phyloP scores from a whole-genome alignment of 1,140 invertebrate species.

The Sinella curviseta region DNA sequence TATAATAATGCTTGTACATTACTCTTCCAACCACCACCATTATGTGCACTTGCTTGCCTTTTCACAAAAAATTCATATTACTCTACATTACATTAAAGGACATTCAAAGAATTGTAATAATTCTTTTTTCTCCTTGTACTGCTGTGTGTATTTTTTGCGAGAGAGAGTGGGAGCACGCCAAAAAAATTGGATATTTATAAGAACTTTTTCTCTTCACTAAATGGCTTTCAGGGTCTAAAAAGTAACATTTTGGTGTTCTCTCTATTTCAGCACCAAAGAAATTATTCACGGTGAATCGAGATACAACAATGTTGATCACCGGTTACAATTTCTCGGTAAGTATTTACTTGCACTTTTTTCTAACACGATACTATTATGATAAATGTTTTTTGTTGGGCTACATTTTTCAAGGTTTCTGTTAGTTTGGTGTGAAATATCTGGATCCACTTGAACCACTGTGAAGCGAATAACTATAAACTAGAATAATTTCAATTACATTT shows the following conservation, averaged over 20 bases:
- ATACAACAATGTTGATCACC: conserved; percentile 90
- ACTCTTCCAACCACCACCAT: background rate
- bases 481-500: no score
- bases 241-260: background rate
- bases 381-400: no score
- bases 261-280: conserved; percentile 61
- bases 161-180: no score
- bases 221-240: background rate
- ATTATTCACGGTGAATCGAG: conserved; percentile 77
- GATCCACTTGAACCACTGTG: no score
- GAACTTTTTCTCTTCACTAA: background rate
- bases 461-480: no score
- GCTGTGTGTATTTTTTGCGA: no score
- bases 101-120: background rate
- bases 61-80: background rate
- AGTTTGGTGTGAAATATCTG: no score
- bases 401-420: no score
- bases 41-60: conserved; percentile 13
- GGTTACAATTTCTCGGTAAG: conserved; percentile 42
- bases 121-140: background rate
- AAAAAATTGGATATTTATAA: conserved; percentile 9
- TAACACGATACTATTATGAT: no score
- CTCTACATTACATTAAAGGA: background rate
- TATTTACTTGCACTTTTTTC: no score
- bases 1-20: background rate